Conservation (phyloP, 2,113 vertebrate species). For the Cnemophilus loriae region DNA sequence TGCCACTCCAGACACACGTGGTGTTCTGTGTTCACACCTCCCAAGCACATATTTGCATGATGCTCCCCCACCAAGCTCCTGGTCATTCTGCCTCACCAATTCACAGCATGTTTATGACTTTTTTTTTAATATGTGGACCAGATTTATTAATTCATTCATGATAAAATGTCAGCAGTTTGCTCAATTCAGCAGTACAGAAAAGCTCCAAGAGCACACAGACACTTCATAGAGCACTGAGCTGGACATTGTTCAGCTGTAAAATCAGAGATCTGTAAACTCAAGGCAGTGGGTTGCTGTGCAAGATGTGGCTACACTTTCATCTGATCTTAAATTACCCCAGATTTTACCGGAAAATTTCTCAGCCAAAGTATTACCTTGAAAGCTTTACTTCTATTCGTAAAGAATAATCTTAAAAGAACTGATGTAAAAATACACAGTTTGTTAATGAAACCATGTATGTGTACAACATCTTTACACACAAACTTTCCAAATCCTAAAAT, state of each 20-base stretch:
- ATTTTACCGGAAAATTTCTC: neutral
- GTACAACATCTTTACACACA: neutral
- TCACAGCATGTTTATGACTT: neutral
- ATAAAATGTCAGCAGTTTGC: neutral
- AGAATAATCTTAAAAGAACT: neutral
- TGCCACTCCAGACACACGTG: rapidly evolving
- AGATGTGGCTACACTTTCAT: neutral
- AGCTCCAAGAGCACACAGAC: neutral
- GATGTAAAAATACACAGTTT: neutral
- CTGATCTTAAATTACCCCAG: neutral
- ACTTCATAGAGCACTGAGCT: neutral
- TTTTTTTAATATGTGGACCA: neutral
- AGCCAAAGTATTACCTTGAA: neutral
- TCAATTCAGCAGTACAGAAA: neutral
- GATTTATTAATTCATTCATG: neutral
- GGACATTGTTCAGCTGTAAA: neutral
- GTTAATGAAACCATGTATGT: neutral
- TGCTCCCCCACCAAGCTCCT: neutral
- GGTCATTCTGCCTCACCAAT: neutral
- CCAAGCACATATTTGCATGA: neutral
- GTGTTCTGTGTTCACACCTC: neutral
- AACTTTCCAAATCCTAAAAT: neutral
- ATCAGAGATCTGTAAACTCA: neutral
- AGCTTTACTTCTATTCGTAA: neutral
- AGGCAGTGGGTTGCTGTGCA: neutral